These are phyloP conservation scores for Molossus alvarezi DNA, from an alignment of 2,797 vertebrate species.

Conservation along the genomic window DNA sequence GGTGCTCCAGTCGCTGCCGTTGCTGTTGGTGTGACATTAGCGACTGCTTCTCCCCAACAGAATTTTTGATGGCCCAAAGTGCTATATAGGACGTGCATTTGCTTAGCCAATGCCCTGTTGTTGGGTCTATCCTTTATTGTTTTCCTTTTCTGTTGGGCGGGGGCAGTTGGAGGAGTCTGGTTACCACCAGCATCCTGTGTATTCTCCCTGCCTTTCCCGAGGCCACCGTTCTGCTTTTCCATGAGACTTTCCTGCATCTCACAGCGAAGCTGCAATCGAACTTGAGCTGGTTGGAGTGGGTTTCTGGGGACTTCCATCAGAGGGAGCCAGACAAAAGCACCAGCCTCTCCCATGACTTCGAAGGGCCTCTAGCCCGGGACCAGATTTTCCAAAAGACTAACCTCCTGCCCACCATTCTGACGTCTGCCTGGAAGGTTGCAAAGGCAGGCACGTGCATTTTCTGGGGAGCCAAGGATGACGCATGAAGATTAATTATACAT, in stretches of 20 bases:
- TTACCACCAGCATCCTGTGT: too few relatives aligned
- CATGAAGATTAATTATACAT: not conserved
- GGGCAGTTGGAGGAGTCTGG: not conserved
- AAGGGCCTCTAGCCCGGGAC: accelerated
- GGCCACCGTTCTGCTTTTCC: not conserved
- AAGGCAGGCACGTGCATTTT: not conserved
- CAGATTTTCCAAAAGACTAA: not conserved
- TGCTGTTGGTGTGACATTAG: not conserved
- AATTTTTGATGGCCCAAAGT: not conserved
- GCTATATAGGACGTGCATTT: not conserved
- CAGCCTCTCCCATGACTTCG: not conserved
- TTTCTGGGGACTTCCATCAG: not conserved
- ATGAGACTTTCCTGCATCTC: not conserved
- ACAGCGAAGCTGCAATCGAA: not conserved
- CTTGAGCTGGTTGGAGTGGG: not conserved
- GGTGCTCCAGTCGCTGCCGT: not conserved
- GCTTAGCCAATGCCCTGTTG: not conserved
- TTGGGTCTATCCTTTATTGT: not conserved
- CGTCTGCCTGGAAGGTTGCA: not conserved
- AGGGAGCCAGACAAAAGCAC: not conserved
- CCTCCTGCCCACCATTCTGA: not conserved
- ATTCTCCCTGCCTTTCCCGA: not conserved
- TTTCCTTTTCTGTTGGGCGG: not conserved
- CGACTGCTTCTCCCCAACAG: not conserved
- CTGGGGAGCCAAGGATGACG: not conserved